Evolutionary conservation across 2,113 vertebrate species (phyloP), one percentile per base, ranked within the genome.

Genomic region (Sinocyclocheilus rhinocerous): DNA sequence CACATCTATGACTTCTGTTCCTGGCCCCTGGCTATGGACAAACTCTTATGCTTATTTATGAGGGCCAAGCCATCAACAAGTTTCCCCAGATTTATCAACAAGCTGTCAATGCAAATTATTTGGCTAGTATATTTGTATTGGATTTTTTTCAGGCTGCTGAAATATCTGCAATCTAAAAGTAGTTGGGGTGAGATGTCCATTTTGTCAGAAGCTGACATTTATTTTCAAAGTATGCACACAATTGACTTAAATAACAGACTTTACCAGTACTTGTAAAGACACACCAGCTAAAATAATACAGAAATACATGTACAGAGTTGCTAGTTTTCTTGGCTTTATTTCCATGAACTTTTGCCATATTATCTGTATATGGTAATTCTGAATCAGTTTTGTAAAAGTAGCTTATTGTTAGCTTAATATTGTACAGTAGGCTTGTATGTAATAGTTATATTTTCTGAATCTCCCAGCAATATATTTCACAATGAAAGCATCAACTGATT

Each of bases 21-120:
- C 96, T 79, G 95, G 95, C 73, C 95, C 94, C 72, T 96, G 95
- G 90, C 94, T 94, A 89, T 96, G 95, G 93, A 96, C 93, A 91
- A 96, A 95, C 88, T 96, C 96, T 91, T 97, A 96, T 81, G 93
- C 95, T 0, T 96, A 96, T 92, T 95, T 96, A 92, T 96, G 91
- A 85, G 67, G 86, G 85, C 83, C 85, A 92, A 86, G 12, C 0
- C 50, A 29, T 39, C 69, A 24, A 42, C 50, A 16, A 13, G 61
- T 63, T 24, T 52, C n/a, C 57, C 7, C 12, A 18, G 48, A 67
- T 20, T 36, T 26, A 52, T 29, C 75, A 18, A 52, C 48, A 77
- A 33, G 15, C 16, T 77, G 13, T 20, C 76, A 20, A 29, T 55
- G 7, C 48, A 20, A 33, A 77, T 33, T 15, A 77, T 18, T 55